These are phyloP conservation scores for Odontomachus brunneus DNA, from an alignment of 1,140 invertebrate species.

Conservation along the genomic window DNA sequence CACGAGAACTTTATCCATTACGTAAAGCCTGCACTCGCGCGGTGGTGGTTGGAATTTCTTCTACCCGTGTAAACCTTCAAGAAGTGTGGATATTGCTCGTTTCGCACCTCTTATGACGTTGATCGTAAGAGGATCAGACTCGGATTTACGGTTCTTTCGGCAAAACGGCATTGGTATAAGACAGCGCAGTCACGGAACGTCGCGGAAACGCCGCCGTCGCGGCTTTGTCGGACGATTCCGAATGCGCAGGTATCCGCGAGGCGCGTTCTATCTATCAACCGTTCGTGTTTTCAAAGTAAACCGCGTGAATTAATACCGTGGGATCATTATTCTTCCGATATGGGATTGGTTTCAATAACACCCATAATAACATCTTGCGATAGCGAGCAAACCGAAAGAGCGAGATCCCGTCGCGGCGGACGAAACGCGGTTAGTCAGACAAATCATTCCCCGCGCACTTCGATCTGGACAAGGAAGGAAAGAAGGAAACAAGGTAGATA, in stretches of 20 bases:
- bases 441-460: neutral
- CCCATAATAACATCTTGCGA: too few species aligned
- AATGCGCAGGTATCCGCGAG: neutral
- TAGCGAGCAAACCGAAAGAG: neutral
- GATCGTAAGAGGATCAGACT: conserved; percentile 68
- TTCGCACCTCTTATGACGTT: conserved; percentile 57
- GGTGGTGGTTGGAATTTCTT: neutral
- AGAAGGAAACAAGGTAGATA: too few species aligned
- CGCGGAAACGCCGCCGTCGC: neutral
- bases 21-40: neutral
- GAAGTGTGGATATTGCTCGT: conserved; percentile 58
- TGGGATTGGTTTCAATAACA: too few species aligned
- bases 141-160: conserved; percentile 63
- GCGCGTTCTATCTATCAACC: conserved; percentile 9
- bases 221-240: conserved; percentile 26
- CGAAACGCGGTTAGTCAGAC: conserved; percentile 9
- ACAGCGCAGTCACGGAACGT: conserved; percentile 35
- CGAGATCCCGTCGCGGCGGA: conserved; percentile 10
- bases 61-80: conserved; percentile 54
- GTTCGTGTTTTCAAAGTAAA: too few species aligned
- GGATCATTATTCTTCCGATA: too few species aligned
- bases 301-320: too few species aligned
- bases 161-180: conserved; percentile 48
- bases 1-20: neutral
- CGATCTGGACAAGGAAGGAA: neutral